phyloP scores from a whole-genome alignment of 2,797 vertebrate species.

The Diplodus puntazzo region DNA sequence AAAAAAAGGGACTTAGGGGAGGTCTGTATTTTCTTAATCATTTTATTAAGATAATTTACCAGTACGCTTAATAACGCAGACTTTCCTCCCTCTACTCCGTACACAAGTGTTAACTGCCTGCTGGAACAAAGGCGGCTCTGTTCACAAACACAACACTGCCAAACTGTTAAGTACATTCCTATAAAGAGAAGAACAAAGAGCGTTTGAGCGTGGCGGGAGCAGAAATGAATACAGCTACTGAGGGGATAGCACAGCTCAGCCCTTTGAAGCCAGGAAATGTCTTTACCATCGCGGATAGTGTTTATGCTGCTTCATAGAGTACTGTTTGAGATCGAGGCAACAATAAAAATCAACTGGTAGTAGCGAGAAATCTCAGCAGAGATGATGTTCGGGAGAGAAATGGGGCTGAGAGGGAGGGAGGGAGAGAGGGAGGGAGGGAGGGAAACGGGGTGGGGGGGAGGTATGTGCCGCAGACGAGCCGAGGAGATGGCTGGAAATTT shows the following conservation, averaged over 20 bases:
- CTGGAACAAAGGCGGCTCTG: conserved; percentile 78
- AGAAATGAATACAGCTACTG: conserved; percentile 80
- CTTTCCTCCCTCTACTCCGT: conserved; percentile 69
- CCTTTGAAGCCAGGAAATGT: conserved; percentile 81
- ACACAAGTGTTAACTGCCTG: conserved; percentile 75
- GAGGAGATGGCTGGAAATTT: conserved; percentile 33
- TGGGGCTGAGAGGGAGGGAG: conserved; percentile 17
- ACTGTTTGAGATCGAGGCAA: conserved; percentile 63
- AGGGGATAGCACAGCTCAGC: conserved; percentile 70
- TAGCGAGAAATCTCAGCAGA: conserved; percentile 54
- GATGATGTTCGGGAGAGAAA: conserved; percentile 47
- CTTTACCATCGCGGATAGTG: conserved; percentile 69
- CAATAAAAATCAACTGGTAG: conserved; percentile 71
- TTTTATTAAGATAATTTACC: conserved; percentile 80
- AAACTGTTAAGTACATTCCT: conserved; percentile 84
- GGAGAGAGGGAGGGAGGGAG: background rate
- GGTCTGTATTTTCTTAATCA: conserved; percentile 72
- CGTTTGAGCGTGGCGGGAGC: conserved; percentile 73
- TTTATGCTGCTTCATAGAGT: conserved; percentile 66
- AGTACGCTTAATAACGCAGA: conserved; percentile 72
- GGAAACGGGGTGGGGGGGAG: background rate
- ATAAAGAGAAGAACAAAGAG: conserved; percentile 84
- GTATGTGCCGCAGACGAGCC: conserved; percentile 25
- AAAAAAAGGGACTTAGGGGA: conserved; percentile 51
- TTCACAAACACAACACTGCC: conserved; percentile 80